Percentiles rank a stretch among this genome's conserved stretches.
phyloP scores from a whole-genome alignment of 2,113 vertebrate genomes.

The Chamaetylas fuelleborni region DNA sequence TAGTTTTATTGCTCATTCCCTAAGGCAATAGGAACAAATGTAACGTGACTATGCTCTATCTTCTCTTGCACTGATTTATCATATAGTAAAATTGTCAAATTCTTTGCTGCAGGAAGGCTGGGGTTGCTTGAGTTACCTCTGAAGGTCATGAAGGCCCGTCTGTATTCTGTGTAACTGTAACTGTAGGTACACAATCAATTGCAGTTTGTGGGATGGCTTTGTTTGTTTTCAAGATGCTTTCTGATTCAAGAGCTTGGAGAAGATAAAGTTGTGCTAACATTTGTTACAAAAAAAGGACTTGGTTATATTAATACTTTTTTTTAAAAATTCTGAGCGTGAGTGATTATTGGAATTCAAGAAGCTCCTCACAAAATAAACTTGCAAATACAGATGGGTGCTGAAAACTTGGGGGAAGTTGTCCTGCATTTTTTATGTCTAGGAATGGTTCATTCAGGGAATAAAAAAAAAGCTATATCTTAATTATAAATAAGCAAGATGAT shows the following conservation, averaged over 20 bases:
- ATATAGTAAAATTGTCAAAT: neutral
- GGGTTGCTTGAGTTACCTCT: neutral
- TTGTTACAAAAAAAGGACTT: neutral
- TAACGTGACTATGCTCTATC: accelerated
- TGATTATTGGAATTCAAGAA: neutral
- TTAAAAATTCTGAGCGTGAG: neutral
- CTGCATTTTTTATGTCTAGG: neutral
- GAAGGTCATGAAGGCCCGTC: neutral
- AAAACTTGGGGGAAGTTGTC: neutral
- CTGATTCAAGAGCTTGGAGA: neutral
- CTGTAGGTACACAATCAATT: neutral
- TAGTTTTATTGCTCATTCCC: neutral
- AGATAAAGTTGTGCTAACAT: neutral
- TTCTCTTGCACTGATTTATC: neutral
- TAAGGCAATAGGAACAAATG: neutral
- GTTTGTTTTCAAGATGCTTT: neutral
- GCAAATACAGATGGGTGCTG: neutral
- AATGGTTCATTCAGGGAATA: neutral
- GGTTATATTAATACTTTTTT: neutral
- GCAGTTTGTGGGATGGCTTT: accelerated
- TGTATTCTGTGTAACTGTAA: neutral
- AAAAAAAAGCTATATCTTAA: neutral
- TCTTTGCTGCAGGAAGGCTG: neutral
- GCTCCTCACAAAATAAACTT: neutral
- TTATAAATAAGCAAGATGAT: neutral